Conservation (phyloP, 2,797 vertebrate genomes). For the Xyrichtys novacula region DNA sequence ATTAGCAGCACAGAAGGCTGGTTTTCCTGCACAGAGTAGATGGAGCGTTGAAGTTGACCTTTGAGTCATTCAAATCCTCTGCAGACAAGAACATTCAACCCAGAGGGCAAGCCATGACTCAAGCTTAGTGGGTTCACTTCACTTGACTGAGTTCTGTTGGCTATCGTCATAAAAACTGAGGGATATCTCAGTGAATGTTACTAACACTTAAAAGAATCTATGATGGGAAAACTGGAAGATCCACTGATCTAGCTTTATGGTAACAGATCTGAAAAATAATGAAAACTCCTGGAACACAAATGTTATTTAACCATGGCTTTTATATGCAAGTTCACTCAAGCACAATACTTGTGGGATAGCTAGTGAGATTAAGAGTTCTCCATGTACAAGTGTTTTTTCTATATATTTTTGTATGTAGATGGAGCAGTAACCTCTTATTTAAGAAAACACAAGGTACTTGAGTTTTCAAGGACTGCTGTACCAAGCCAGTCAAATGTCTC, state of each 20-base stretch:
- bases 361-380: too few species aligned
- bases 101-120: slow-evolving; percentile 51
- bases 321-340: too few species aligned
- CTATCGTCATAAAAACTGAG: slow-evolving; percentile 22
- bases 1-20: slow-evolving; percentile 31
- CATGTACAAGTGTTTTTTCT: too few species aligned
- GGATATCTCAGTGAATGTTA: slow-evolving; percentile 26
- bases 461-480: slow-evolving; percentile 15
- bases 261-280: background rate
- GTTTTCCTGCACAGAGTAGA: slow-evolving; percentile 36
- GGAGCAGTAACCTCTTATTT: slow-evolving; percentile 45
- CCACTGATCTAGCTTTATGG: background rate
- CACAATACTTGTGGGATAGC: too few species aligned
- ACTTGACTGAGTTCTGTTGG: slow-evolving; percentile 42
- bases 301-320: slow-evolving; percentile 37
- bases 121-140: slow-evolving; percentile 34
- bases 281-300: slow-evolving; percentile 19
- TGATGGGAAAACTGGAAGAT: slow-evolving; percentile 46
- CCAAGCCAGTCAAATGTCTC: slow-evolving; percentile 56
- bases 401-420: slow-evolving; percentile 54
- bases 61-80: slow-evolving; percentile 64
- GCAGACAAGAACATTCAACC: slow-evolving; percentile 47
- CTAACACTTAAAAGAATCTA: slow-evolving; percentile 37
- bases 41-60: too few species aligned
- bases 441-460: too few species aligned